Percentiles rank a stretch among this genome's conserved stretches.
Evolutionary conservation across 30 jellyfish, hydroid and myxozoan genomes (phyloP).

Genomic region (Turritopsis rubra): DNA sequence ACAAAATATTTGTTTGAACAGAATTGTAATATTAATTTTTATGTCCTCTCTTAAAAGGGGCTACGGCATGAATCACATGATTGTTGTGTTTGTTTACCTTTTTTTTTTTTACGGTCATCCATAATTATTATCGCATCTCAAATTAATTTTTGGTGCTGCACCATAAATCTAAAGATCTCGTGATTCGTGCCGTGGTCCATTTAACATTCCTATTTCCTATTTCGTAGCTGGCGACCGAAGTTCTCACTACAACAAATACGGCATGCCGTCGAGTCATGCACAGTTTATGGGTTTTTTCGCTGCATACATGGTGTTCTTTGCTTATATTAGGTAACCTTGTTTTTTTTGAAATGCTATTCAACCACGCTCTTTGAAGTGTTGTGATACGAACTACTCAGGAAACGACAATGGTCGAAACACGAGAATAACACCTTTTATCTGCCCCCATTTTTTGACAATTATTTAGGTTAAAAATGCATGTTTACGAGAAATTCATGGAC

Average conservation of each 20-base stretch:
- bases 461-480: constrained; percentile 27
- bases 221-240: constrained; percentile 20
- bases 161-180: no score
- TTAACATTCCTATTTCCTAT: background rate
- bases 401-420: background rate
- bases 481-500: constrained; percentile 55
- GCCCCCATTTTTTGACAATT: background rate
- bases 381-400: background rate
- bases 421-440: background rate
- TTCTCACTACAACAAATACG: constrained; percentile 37
- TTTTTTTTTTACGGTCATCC: no score
- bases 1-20: no score
- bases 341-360: no score
- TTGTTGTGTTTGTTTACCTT: no score
- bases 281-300: constrained; percentile 90
- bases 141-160: no score
- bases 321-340: constrained; percentile 52
- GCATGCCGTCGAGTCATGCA: constrained; percentile 99
- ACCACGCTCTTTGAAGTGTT: background rate
- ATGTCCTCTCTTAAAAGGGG: no score
- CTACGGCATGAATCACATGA: no score
- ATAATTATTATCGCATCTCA: no score
- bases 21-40: no score
- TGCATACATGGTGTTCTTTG: constrained; percentile 63
- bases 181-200: no score